Percentiles rank a stretch among this genome's conserved stretches.
Conservation (phyloP, 2,797 vertebrate genomes). For the Myripristis jacobus region DNA sequence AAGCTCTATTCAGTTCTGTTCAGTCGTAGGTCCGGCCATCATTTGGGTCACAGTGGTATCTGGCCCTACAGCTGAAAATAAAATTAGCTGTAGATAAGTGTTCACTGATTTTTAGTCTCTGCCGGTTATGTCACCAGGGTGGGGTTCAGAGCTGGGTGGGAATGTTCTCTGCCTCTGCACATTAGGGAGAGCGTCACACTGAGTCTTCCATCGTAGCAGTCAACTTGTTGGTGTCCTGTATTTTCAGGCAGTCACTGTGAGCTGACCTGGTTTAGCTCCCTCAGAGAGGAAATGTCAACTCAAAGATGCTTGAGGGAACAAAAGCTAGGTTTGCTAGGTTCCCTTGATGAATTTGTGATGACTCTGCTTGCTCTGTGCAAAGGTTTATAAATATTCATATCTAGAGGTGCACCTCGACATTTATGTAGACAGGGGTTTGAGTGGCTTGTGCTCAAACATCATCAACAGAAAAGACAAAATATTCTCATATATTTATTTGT, state of each 20-base stretch:
- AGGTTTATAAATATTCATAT: slow-evolving; percentile 54
- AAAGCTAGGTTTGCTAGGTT: slow-evolving; percentile 49
- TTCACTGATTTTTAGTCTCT: slow-evolving; percentile 15
- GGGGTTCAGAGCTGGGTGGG: slow-evolving; percentile 25
- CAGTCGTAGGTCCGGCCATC: background rate
- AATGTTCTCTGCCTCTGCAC: slow-evolving; percentile 4
- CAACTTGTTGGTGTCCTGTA: slow-evolving; percentile 24
- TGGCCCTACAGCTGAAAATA: background rate
- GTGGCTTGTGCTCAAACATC: background rate
- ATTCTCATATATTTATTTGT: no score
- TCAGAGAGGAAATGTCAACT: slow-evolving; percentile 60
- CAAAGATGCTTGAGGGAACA: slow-evolving; percentile 43
- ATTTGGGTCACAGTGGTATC: slow-evolving; percentile 9
- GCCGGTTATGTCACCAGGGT: slow-evolving; percentile 21
- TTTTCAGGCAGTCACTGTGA: slow-evolving; percentile 51
- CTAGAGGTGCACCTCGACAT: slow-evolving; percentile 12
- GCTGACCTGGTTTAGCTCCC: slow-evolving; percentile 64
- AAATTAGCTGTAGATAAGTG: slow-evolving; percentile 8
- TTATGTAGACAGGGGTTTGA: slow-evolving; percentile 13
- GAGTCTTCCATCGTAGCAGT: slow-evolving; percentile 18
- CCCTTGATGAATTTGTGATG: slow-evolving; percentile 64
- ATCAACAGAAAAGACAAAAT: no score
- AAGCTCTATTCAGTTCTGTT: slow-evolving; percentile 17
- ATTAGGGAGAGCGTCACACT: slow-evolving; percentile 29
- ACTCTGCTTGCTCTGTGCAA: slow-evolving; percentile 41